Conservation (phyloP, 2,888 invertebrate species). For the Euplagia quadripunctaria region DNA sequence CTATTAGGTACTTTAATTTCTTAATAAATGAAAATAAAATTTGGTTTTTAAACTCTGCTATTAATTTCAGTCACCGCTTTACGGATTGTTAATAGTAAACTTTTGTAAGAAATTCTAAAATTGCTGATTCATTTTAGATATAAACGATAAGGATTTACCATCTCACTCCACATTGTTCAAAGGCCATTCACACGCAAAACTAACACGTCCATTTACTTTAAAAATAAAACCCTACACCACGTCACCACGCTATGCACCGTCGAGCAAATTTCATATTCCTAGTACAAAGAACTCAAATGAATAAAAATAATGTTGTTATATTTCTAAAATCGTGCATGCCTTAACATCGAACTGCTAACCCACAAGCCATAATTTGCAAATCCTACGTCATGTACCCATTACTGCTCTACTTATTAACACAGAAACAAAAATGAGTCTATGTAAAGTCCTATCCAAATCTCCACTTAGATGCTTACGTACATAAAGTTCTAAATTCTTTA, state of each 20-base stretch:
- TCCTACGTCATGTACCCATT: not conserved
- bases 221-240: not conserved
- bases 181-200: not conserved
- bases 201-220: not conserved
- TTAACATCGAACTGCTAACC: not conserved
- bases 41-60: too few relatives aligned
- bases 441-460: not conserved
- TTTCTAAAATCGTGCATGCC: not conserved
- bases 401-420: not conserved
- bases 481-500: slow-evolving; percentile 3
- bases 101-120: too few relatives aligned
- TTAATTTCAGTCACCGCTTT: too few relatives aligned
- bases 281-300: not conserved
- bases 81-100: too few relatives aligned
- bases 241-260: not conserved
- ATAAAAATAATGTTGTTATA: not conserved
- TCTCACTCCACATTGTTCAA: not conserved
- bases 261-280: not conserved
- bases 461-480: not conserved
- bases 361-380: not conserved
- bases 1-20: too few relatives aligned
- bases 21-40: too few relatives aligned
- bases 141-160: not conserved
- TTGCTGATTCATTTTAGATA: too few relatives aligned
- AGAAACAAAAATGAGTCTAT: not conserved